These are phyloP conservation scores for Spatulosminthurus flaviceps DNA, from an alignment of 2,888 invertebrate species.

Conservation along the genomic window DNA sequence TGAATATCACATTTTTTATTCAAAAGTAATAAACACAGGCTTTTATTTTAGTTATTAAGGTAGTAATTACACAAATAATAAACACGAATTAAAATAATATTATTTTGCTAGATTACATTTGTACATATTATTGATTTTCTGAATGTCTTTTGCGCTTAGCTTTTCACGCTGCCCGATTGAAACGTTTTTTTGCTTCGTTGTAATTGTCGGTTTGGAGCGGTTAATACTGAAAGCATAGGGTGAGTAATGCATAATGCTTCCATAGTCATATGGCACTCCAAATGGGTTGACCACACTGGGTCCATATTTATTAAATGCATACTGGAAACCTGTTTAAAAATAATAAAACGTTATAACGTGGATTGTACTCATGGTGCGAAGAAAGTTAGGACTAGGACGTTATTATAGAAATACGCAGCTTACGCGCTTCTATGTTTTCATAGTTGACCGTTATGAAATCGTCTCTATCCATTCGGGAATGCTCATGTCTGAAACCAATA, in stretches of 20 bases:
- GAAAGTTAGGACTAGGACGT: no score
- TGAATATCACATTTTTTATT: no score
- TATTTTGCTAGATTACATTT: no score
- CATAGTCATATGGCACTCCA: constrained; percentile 66
- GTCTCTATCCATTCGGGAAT: constrained; percentile 49
- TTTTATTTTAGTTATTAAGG: no score
- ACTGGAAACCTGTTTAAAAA: not conserved
- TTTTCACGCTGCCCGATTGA: constrained; percentile 46
- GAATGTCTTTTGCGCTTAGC: constrained; percentile 43
- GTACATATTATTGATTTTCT: constrained; percentile 50
- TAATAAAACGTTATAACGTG: not conserved
- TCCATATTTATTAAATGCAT: constrained; percentile 37
- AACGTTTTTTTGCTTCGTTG: not conserved
- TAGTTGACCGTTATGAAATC: constrained; percentile 49
- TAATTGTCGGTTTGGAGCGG: constrained; percentile 29
- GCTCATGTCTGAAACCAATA: constrained; percentile 53
- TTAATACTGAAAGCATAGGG: constrained; percentile 66
- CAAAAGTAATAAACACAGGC: no score
- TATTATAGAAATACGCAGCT: no score
- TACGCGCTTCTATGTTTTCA: constrained; percentile 48
- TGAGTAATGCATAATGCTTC: constrained; percentile 68
- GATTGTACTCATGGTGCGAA: not conserved
- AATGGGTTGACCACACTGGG: not conserved
- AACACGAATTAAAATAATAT: no score
- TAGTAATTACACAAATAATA: no score